Evolutionary conservation across 2,797 vertebrate genomes (phyloP), one percentile per base, ranked within the genome.

Genomic region (Acrossocheilus wenchowensis): DNA sequence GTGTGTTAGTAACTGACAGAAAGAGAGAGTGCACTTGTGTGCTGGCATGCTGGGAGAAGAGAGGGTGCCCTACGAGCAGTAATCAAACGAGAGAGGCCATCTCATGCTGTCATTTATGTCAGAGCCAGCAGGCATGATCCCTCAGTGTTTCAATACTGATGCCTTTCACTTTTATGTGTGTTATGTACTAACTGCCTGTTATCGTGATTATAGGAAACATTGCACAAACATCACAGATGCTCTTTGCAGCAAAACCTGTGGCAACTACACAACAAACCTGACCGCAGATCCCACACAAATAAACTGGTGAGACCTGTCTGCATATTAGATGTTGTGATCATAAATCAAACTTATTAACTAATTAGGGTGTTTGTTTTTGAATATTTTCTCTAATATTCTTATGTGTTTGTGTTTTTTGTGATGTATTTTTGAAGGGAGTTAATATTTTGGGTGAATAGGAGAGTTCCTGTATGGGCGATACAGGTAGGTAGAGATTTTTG

Each of bases 361-460:
- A 36, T 21, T n/a, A 52, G 52, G 17, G 39, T 66, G 60, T 64
- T 41, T 50, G 12, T 66, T 15, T 43, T 60, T 48, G 0, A 43
- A 45, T 9, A 14, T 30, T 45, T 11, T 60, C 15, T 41, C 26
- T 52, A 21, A 43, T 43, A 57, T 41, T n/a, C 26, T 41, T 43
- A 50, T 69, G 5, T 34, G 48, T 19, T 71, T 68, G 11, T 39
- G 23, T 68, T 66, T 81, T 45, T n/a, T 72, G 48, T 71, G 2
- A 34, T 73, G 30, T 30, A 36, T 89, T 66, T 36, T 64, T 87
- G 86, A 91, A 96, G 95, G 95, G 87, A 87, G 7, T 90, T 93
- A 54, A 96, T 97, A 88, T 95, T 96, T 91, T 96, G 96, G 94
- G 96, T 97, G 77, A 93, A 89, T 82, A 95, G 96, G 92, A 89